phyloP scores from a whole-genome alignment of 2,113 vertebrate species.

The Apodemus speciosus region DNA sequence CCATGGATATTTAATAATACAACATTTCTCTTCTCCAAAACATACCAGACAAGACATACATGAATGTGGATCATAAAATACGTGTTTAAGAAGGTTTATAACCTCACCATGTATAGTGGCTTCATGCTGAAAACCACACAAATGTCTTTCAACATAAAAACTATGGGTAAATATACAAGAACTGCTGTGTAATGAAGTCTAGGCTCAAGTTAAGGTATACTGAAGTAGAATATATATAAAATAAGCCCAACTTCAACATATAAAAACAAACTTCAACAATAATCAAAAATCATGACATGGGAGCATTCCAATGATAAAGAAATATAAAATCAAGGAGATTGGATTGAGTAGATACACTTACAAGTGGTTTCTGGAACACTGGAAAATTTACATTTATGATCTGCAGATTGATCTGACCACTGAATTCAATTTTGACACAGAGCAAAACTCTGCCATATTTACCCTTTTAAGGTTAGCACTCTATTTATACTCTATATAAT shows the following conservation, averaged over 20 bases:
- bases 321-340: no score
- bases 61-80: not conserved
- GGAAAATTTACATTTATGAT: not conserved
- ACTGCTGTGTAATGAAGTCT: not conserved
- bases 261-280: not conserved
- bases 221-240: not conserved
- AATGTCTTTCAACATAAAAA: not conserved
- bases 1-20: not conserved
- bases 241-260: not conserved
- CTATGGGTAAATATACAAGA: not conserved
- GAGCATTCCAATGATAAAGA: not conserved
- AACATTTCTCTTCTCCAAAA: not conserved
- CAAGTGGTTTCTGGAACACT: rapidly evolving
- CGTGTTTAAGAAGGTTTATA: not conserved
- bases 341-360: rapidly evolving
- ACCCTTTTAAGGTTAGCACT: not conserved
- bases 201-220: not conserved
- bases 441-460: not conserved
- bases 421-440: not conserved
- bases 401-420: rapidly evolving
- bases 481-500: not conserved
- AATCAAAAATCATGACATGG: not conserved
- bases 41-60: no score
- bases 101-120: not conserved
- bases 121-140: not conserved